phyloP scores from a whole-genome alignment of 2,797 vertebrate genomes.

The Melopsittacus undulatus region DNA sequence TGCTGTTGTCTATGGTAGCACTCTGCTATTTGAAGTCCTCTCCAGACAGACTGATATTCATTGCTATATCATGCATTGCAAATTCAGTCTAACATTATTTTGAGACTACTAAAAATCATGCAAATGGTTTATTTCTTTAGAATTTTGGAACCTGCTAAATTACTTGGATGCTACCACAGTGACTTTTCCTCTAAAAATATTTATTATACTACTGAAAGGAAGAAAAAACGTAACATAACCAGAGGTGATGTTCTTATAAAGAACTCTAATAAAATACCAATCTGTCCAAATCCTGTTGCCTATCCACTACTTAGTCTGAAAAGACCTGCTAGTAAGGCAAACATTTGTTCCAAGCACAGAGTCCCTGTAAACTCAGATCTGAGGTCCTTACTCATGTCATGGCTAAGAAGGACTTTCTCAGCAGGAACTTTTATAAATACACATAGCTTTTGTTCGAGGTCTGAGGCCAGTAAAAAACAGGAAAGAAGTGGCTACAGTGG shows the following conservation, averaged over 20 bases:
- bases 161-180: background rate
- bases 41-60: background rate
- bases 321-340: background rate
- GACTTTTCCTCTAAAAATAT: background rate
- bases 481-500: background rate
- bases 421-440: background rate
- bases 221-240: background rate
- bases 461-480: background rate
- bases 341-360: background rate
- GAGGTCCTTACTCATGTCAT: background rate
- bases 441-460: background rate
- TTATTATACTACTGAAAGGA: background rate
- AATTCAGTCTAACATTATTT: background rate
- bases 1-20: background rate
- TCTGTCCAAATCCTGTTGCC: background rate
- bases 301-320: background rate
- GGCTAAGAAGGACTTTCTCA: background rate
- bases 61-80: background rate
- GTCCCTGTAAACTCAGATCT: background rate
- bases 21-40: background rate
- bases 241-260: background rate
- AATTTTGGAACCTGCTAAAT: background rate
- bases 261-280: accelerated
- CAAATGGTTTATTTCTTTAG: background rate
- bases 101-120: background rate